Conservation (phyloP, 2,888 invertebrate species). For the Pandemis cinnamomeana region DNA sequence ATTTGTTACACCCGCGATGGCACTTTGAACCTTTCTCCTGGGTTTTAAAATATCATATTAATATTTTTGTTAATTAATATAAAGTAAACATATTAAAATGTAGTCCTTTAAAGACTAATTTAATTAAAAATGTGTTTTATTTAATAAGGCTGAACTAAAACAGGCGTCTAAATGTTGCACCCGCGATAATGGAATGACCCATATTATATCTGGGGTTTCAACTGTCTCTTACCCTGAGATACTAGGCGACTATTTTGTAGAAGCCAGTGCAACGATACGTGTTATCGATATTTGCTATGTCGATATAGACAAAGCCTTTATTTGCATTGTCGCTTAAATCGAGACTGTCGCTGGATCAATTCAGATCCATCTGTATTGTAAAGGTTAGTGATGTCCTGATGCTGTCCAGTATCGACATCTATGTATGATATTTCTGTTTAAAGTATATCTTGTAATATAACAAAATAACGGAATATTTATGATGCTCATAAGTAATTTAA, state of each 20-base stretch:
- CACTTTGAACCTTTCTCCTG: no score
- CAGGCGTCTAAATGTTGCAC: no score
- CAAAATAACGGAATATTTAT: not conserved
- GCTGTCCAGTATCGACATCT: not conserved
- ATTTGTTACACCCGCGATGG: no score
- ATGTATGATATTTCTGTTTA: not conserved
- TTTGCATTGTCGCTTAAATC: slow-evolving; percentile 26
- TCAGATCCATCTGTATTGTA: not conserved
- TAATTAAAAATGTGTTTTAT: no score
- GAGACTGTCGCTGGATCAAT: slow-evolving; percentile 1
- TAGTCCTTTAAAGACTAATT: no score
- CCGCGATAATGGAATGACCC: no score
- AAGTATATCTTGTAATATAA: not conserved
- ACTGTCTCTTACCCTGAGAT: not conserved
- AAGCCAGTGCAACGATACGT: slow-evolving; percentile 14
- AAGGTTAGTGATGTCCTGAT: not conserved
- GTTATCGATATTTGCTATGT: slow-evolving; percentile 6
- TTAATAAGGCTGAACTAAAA: no score
- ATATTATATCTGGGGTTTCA: not conserved
- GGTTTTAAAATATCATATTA: no score
- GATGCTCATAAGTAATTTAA: no score
- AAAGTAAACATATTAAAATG: no score
- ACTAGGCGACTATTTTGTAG: not conserved
- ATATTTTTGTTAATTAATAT: no score
- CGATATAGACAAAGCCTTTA: slow-evolving; percentile 5